Percentiles rank a stretch among this genome's conserved stretches.
Conservation (phyloP, 2,888 invertebrate genomes). For the Agrochola macilenta region DNA sequence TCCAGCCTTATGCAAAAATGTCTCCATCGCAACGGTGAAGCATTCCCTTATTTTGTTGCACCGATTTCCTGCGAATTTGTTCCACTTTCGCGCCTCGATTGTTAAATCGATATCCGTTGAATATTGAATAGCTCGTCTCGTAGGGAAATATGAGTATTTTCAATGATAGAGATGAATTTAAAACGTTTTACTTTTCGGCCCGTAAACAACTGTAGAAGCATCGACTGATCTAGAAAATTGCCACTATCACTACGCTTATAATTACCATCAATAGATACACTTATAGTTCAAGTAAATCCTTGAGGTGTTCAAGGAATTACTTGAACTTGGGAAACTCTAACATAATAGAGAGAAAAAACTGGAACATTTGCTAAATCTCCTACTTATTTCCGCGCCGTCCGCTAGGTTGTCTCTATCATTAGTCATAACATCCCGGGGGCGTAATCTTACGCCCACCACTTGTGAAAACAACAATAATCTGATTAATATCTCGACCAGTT, state of each 20-base stretch:
- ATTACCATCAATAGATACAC: too few species aligned
- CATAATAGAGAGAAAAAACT: not conserved
- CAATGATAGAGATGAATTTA: not conserved
- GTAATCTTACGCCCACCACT: conserved; percentile 26
- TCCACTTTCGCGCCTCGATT: conserved; percentile 14
- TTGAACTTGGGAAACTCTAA: not conserved
- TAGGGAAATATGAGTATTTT: not conserved
- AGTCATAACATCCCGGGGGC: conserved; percentile 23
- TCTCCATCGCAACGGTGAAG: not conserved
- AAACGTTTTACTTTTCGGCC: not conserved
- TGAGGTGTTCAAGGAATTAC: not conserved
- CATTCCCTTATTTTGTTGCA: conserved; percentile 8
- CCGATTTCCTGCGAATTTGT: conserved; percentile 1
- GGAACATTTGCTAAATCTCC: conserved; percentile 5
- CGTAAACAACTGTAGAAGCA: not conserved
- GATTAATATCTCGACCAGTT: conserved; percentile 13
- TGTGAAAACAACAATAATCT: conserved; percentile 29
- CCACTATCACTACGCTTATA: not conserved
- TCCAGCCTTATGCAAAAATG: not conserved
- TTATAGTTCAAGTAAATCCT: not conserved
- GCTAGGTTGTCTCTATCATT: not conserved
- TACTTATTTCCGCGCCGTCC: not conserved
- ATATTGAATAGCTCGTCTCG: conserved; percentile 3
- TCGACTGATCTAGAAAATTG: not conserved
- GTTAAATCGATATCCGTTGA: conserved; percentile 24